Evolutionary conservation across 2,113 vertebrate genomes (phyloP), one percentile per base, ranked within the genome.

Genomic region (Marcusenius ussheri): DNA sequence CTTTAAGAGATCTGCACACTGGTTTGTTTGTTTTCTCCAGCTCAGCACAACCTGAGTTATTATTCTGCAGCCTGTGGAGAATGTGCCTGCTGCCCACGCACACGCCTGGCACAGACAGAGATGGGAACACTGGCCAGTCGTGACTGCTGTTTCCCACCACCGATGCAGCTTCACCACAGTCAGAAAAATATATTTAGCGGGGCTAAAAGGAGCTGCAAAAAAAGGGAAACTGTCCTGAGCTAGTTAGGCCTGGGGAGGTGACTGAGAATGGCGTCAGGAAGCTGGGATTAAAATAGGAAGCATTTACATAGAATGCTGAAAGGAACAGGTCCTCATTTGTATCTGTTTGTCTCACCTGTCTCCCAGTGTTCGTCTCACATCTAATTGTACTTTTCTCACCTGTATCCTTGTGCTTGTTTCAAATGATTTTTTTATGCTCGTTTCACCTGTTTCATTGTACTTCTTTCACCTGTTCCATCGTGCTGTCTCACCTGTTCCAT

Each of bases 11-110:
- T 49, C 5, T n/a, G 9, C 39, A 66, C 19, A 24, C 83, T 21
- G 27, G 35, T 89, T 47, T 56, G 50, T 27, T 56, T 62, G 46
- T 87, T 87, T 88, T 88, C 45, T 88, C 85, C 70, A 66, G 49
- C 86, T 90, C 85, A 77, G 90, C 90, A 90, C 27, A 90, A 35
- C 19, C 66, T 88, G 84, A 62, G 58, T 45, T 90, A 88, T 74
- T 88, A 62, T 45, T 31, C 84, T 45, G 35, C 31, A 87, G 62
- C 85, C 47, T 45, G 42, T 31, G 62, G 88, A 74, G 88, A 87
- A 58, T n/a, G 42, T 53, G 49, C 31, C 62, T 49, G 24, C 85
- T 35, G 21, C 89, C 89, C 85, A 87, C 90, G 39, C 90, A 27
- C 39, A 31, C 56, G 6, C 83, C 27, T 6, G 47, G 53, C 10